These are phyloP conservation scores for Acanthococcus lagerstroemiae DNA, from an alignment of 2,888 invertebrate genomes.

Conservation along the genomic window DNA sequence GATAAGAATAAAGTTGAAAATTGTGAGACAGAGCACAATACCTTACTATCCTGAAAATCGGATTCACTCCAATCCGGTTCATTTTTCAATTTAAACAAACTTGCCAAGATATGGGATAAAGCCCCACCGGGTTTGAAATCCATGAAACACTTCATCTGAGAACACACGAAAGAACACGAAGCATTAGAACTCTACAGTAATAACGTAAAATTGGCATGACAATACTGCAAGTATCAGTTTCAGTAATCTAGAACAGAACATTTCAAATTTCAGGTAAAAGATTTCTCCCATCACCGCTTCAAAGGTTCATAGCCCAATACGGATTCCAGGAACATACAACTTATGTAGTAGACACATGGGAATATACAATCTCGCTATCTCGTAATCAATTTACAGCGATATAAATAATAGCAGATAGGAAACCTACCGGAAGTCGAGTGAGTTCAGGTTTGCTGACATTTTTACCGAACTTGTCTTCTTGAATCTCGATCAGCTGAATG, in stretches of 20 bases:
- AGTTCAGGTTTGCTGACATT: conserved; percentile 81
- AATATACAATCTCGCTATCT: background rate
- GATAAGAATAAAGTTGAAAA: too few relatives aligned
- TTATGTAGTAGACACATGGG: background rate
- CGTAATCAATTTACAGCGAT: background rate
- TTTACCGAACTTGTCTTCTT: conserved; percentile 91
- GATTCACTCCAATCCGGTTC: conserved; percentile 94
- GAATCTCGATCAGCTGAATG: conserved; percentile 86
- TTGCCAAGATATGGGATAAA: conserved; percentile 82
- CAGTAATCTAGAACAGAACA: too few relatives aligned
- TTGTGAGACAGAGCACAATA: too few relatives aligned
- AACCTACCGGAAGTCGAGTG: conserved; percentile 72
- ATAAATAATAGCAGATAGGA: background rate
- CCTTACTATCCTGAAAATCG: conserved; percentile 78
- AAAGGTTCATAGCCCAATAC: too few relatives aligned
- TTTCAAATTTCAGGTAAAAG: too few relatives aligned
- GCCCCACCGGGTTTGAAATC: conserved; percentile 92
- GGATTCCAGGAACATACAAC: background rate
- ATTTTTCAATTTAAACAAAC: conserved; percentile 89
- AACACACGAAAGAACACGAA: conserved; percentile 26
- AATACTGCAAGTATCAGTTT: too few relatives aligned
- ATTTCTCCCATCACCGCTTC: too few relatives aligned
- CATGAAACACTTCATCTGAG: conserved; percentile 83
- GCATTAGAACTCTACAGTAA: background rate
- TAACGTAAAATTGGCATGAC: background rate